phyloP scores from a whole-genome alignment of 2,113 vertebrate genomes.

The Ammodytes dubius region DNA sequence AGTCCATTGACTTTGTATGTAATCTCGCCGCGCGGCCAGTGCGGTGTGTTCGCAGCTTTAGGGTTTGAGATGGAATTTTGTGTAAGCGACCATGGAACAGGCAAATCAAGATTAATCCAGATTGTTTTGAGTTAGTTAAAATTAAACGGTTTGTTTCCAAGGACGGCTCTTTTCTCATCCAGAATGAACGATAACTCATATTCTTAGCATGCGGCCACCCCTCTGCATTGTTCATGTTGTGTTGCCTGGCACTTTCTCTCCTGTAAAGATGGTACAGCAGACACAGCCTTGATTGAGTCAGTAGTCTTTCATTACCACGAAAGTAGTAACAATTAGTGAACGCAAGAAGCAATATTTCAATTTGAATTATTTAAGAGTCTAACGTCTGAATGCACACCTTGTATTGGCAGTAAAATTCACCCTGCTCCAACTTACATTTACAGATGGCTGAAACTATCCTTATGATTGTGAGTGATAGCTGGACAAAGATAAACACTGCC shows the following conservation, averaged over 20 bases:
- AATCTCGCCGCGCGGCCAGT: no score
- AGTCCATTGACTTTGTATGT: no score
- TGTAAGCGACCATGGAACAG: no score
- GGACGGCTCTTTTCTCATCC: neutral
- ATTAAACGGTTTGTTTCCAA: constrained; percentile 5
- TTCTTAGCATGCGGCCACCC: constrained; percentile 10
- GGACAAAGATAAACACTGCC: neutral
- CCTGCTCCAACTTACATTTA: neutral
- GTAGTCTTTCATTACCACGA: constrained; percentile 20
- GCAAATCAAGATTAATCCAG: no score
- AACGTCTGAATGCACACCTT: neutral
- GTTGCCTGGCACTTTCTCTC: constrained; percentile 11
- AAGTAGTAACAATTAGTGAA: constrained; percentile 12
- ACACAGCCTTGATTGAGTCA: constrained; percentile 37
- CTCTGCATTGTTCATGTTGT: constrained; percentile 17
- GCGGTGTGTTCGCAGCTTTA: no score
- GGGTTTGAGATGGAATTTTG: no score
- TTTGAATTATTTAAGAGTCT: constrained; percentile 11
- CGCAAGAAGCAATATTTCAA: constrained; percentile 19
- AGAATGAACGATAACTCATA: neutral
- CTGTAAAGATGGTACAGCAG: constrained; percentile 36
- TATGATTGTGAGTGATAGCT: neutral
- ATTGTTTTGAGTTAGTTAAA: constrained; percentile 11
- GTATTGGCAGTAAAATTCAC: constrained; percentile 5
- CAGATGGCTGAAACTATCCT: neutral